Conservation (phyloP, 2,113 vertebrate species). For the Cromileptes altivelis region DNA sequence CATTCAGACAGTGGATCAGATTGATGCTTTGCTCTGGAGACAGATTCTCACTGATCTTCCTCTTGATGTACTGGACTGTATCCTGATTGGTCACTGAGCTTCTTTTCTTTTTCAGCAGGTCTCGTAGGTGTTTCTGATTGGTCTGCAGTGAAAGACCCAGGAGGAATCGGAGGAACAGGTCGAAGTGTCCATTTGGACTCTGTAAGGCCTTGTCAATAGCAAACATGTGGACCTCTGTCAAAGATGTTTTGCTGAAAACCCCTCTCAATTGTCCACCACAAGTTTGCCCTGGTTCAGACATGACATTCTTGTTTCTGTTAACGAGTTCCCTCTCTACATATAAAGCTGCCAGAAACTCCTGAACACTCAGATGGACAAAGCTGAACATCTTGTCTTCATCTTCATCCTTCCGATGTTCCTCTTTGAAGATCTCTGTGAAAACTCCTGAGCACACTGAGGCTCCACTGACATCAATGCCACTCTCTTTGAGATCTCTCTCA, state of each 20-base stretch:
- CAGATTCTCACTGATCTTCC: no score
- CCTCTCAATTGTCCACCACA: neutral
- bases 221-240: neutral
- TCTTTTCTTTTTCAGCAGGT: neutral
- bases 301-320: neutral
- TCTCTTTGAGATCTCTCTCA: conserved; percentile 27
- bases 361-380: conserved; percentile 39
- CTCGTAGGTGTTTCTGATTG: neutral
- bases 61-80: neutral
- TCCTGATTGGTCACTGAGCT: neutral
- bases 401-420: neutral
- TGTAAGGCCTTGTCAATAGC: conserved; percentile 21
- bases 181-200: conserved; percentile 35
- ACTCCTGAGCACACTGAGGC: conserved; percentile 30
- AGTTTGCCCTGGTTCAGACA: neutral
- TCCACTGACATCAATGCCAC: conserved; percentile 11
- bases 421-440: conserved; percentile 43
- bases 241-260: neutral
- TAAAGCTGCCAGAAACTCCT: conserved; percentile 51
- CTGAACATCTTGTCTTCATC: conserved; percentile 15
- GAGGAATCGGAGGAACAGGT: conserved; percentile 43
- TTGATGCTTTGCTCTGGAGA: no score
- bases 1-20: conserved; percentile 42
- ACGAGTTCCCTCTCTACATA: conserved; percentile 1
- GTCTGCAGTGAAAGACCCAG: conserved; percentile 15